phyloP scores from a whole-genome alignment of 2,888 invertebrate species.

The Pristionchus mayeri region DNA sequence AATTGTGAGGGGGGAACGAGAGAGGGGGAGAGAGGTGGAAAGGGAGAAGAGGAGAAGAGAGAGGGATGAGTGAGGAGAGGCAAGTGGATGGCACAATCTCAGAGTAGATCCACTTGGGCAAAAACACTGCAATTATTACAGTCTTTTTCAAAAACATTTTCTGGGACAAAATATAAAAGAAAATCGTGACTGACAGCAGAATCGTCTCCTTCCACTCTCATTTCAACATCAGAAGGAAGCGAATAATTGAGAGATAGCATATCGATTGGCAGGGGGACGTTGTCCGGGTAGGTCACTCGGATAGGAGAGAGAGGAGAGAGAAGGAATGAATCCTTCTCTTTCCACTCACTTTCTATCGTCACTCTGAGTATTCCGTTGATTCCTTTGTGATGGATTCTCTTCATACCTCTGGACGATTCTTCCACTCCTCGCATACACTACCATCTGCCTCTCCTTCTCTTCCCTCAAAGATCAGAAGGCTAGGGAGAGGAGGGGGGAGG shows the following conservation, averaged over 20 bases:
- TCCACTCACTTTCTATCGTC: neutral
- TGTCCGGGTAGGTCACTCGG: neutral
- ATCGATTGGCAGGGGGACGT: neutral
- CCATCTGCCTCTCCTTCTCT: neutral
- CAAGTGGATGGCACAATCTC: constrained; percentile 2
- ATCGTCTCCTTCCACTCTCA: constrained; percentile 38
- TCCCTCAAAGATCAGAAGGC: neutral
- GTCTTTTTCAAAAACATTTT: neutral
- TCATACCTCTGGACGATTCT: constrained; percentile 15
- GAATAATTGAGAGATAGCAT: constrained; percentile 36
- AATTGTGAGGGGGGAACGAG: constrained; percentile 5
- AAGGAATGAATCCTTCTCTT: neutral
- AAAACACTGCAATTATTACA: neutral
- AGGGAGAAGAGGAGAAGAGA: constrained; percentile 34
- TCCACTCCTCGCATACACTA: constrained; percentile 40
- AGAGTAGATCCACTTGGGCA: constrained; percentile 20
- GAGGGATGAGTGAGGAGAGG: neutral
- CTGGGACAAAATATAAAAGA: neutral
- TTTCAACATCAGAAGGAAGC: constrained; percentile 34
- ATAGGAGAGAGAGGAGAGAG: constrained; percentile 7
- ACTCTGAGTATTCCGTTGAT: constrained; percentile 7
- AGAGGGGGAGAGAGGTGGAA: neutral
- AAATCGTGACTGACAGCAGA: neutral
- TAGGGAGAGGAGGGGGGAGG: neutral
- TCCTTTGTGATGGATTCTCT: neutral